Base-by-base conservation (phyloP, 2,113 vertebrate genomes). In the Cariama cristata region DNA sequence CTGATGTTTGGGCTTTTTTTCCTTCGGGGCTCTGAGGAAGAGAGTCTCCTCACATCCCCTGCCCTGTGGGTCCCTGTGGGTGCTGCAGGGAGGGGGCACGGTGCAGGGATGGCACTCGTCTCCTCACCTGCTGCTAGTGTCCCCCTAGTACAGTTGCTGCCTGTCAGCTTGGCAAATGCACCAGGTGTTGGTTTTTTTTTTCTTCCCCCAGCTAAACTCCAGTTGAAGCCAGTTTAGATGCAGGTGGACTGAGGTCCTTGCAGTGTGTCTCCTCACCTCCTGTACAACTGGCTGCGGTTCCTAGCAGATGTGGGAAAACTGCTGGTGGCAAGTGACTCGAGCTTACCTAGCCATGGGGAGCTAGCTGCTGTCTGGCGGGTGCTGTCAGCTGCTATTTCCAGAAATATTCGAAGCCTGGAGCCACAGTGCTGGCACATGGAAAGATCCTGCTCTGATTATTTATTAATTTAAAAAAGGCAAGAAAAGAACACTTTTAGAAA, bases 331-430 rank as follows among this genome's bases (percentile, higher is more conserved):
- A 59, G 72, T 74, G 72, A 49, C 35, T n/a, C 1, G 3, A 83
- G 53, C 74, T 83, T 28, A 24, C 30, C 6, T 77, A 38, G 35
- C 45, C 35, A 3, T 11, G 14, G 55, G 32, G 55, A 85, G 44
- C 32, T 74, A 88, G 47, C 40, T 75, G n/a, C 56, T 55, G 3
- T 19, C 49, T 0, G 2, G 35, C 6, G 3, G 20, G 47, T 55
- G 44, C 59, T 73, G 21, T 76, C 83, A 95, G 79, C 74, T 85
- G 69, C 38, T 23, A 20, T n/a, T 88, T 89, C 47, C 64, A 73
- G 79, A 76, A 64, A 17, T 49, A 20, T 50, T 80, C 0, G 4
- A 58, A 81, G 83, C 22, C 38, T 1, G 4, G 35, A 67, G 53
- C 40, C 45, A 28, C 19, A 15, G 40, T 86, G 66, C 50, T 75